Conservation (phyloP, 2,113 vertebrate genomes). For the Pipa parva region DNA sequence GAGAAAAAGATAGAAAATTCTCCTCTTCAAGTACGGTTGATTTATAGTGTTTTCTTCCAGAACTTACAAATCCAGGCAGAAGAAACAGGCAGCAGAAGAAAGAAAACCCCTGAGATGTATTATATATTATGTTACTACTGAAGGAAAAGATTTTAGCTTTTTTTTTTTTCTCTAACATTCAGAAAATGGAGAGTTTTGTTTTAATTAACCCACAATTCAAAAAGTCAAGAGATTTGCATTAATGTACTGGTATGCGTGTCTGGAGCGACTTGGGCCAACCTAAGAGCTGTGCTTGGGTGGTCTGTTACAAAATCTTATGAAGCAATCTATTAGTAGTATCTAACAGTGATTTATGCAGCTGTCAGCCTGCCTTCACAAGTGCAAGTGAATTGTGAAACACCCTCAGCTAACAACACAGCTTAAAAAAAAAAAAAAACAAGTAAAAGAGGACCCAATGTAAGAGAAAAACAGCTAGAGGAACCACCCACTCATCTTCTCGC, state of each 20-base stretch:
- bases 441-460: constrained; percentile 62
- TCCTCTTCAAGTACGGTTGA: background rate
- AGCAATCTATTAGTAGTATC: constrained; percentile 68
- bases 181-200: constrained; percentile 32
- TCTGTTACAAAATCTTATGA: constrained; percentile 61
- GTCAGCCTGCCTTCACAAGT: constrained; percentile 70
- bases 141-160: background rate
- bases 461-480: constrained; percentile 70
- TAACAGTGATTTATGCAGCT: constrained; percentile 74
- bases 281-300: constrained; percentile 65
- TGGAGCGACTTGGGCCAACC: constrained; percentile 46
- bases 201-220: constrained; percentile 43
- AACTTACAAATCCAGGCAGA: background rate
- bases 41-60: background rate
- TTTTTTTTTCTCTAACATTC: constrained; percentile 16
- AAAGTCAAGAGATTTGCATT: constrained; percentile 67
- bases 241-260: constrained; percentile 60
- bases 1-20: too few relatives aligned
- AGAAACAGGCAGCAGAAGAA: background rate
- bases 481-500: constrained; percentile 67
- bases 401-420: constrained; percentile 52
- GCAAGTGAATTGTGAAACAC: constrained; percentile 70
- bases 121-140: background rate
- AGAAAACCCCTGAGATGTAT: background rate
- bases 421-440: constrained; percentile 60